phyloP scores from a whole-genome alignment of 2,797 vertebrate species.

The Danio kyathit region DNA sequence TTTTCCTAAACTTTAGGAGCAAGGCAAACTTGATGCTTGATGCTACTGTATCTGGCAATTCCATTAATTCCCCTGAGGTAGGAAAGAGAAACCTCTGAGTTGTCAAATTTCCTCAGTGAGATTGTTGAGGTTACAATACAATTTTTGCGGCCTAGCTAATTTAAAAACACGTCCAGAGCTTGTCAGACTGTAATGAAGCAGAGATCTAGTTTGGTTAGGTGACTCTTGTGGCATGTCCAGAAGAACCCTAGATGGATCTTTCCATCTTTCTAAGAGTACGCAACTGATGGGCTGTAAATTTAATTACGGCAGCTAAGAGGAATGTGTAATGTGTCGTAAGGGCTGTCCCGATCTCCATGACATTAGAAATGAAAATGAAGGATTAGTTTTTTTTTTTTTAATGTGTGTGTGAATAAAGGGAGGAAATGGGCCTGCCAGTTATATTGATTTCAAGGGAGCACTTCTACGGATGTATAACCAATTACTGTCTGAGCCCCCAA shows the following conservation, averaged over 20 bases:
- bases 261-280: conserved; percentile 51
- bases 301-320: conserved; percentile 70
- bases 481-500: conserved; percentile 70
- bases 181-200: neutral
- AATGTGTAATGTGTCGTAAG: conserved; percentile 64
- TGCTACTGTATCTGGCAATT: neutral
- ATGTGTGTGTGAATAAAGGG: conserved; percentile 70
- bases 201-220: conserved; percentile 24
- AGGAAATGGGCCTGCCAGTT: conserved; percentile 69
- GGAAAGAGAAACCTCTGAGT: conserved; percentile 3
- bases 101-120: neutral
- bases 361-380: conserved; percentile 72
- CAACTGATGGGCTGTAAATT: conserved; percentile 73
- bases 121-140: neutral
- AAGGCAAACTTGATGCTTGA: neutral
- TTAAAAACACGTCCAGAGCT: conserved; percentile 6
- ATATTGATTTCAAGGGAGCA: conserved; percentile 76
- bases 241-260: conserved; percentile 62
- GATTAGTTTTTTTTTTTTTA: conserved; percentile 68
- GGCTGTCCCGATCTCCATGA: conserved; percentile 62
- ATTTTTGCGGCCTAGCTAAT: neutral
- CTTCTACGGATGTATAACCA: conserved; percentile 75
- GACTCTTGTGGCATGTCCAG: conserved; percentile 26
- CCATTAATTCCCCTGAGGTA: neutral
- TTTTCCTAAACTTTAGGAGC: neutral